A percentile compares a stretch with the other conserved stretches of the same genome.
phyloP scores from a whole-genome alignment of 1,140 invertebrate species.

The Conus ventricosus region DNA sequence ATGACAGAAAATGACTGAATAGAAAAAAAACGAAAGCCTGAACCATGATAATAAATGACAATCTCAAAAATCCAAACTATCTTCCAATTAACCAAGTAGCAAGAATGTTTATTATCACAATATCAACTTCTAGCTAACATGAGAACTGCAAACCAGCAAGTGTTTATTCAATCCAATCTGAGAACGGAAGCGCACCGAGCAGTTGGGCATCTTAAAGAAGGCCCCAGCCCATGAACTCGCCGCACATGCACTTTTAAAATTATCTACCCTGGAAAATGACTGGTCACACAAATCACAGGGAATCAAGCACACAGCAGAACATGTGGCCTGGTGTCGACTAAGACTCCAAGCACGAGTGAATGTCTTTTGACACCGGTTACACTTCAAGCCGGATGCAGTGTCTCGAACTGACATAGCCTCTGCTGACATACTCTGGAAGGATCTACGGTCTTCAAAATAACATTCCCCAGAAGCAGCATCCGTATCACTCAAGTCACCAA shows the following conservation, averaged over 20 bases:
- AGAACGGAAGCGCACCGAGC: conserved; percentile 25
- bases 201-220: conserved; percentile 12
- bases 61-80: neutral
- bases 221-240: conserved; percentile 18
- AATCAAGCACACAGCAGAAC: conserved; percentile 14
- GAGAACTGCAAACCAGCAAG: neutral
- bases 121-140: neutral
- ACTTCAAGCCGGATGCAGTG: neutral
- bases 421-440: neutral
- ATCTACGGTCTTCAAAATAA: neutral
- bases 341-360: conserved; percentile 15
- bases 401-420: neutral
- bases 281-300: conserved; percentile 36
- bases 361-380: conserved; percentile 6
- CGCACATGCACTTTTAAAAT: conserved; percentile 29
- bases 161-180: conserved; percentile 25
- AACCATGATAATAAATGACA: too few relatives aligned
- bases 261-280: conserved; percentile 25
- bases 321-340: conserved; percentile 24
- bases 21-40: too few relatives aligned
- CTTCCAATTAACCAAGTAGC: too few relatives aligned
- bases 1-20: too few relatives aligned
- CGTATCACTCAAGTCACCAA: neutral
- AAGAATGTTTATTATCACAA: neutral
- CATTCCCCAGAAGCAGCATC: neutral